Evolutionary conservation across 2,113 vertebrate genomes (phyloP).

Genomic region (Eulacestoma nigropectus): DNA sequence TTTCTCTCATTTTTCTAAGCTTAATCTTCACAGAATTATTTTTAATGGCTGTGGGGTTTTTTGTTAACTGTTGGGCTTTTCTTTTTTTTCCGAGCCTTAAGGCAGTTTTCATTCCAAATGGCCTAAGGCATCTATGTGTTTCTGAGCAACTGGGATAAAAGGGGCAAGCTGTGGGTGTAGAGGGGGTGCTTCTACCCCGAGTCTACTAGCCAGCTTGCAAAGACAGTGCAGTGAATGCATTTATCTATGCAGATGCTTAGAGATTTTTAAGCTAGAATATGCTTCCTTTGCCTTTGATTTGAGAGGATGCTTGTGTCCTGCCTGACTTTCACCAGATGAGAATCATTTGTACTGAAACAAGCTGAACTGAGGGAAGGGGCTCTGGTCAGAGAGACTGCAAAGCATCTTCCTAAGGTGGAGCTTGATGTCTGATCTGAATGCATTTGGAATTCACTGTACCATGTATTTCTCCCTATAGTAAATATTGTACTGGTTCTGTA

Average conservation of each 20-base stretch:
- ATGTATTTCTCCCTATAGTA: neutral
- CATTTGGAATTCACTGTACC: neutral
- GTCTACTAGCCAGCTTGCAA: neutral
- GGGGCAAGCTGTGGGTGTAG: neutral
- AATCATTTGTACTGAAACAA: neutral
- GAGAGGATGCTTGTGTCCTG: neutral
- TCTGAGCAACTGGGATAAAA: neutral
- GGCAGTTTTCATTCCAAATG: neutral
- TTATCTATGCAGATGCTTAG: neutral
- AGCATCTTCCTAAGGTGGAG: neutral
- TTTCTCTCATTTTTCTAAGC: neutral
- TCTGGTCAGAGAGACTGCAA: neutral
- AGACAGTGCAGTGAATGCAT: neutral
- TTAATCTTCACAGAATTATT: neutral
- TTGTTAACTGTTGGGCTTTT: neutral
- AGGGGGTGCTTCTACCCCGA: neutral
- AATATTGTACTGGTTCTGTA: neutral
- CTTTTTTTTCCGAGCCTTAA: neutral
- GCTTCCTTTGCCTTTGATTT: neutral
- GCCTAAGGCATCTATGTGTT: neutral
- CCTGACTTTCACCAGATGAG: rapidly evolving
- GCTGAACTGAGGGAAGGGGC: neutral
- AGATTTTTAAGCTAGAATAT: neutral
- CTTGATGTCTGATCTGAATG: neutral
- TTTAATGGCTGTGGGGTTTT: neutral